Base-by-base conservation (phyloP, 2,113 vertebrate species). In the Microtus oregoni region DNA sequence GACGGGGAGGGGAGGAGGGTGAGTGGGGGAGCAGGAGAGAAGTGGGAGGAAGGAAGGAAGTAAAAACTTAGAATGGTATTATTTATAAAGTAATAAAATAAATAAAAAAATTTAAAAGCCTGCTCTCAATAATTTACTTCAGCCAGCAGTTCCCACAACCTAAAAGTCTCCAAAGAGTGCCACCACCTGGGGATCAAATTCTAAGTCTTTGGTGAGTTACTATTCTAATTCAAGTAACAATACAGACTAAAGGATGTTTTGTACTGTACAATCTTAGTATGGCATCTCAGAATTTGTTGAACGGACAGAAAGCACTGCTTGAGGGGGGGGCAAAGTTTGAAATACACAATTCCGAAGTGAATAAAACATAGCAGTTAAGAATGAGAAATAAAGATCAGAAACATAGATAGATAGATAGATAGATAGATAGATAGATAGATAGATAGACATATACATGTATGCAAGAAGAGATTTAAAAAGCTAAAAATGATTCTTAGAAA, bases 401-500 rank as follows among this genome's bases (percentile, higher is more conserved):
- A 67, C 5, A 86, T 50, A 50, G 50, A 50, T 50, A 50, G 47
- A 50, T 50, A 50, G 47, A 11, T 50, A 50, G 47, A 50, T 50
- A 11, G 47, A 50, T 50, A 50, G 47, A 50, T 50, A 50, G 47
- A 50, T 50, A 11, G 47, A 50, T 50, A 50, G 47, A 50, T 50
- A 50, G 47, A 50, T 50, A 50, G 47, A 47, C 5, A 50, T 50
- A 50, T 50, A 50, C 11, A 47, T 67, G 20, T 44, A 19, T 17
- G 72, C 65, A 88, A 90, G 24, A 58, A 58, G 35, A 13, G 44
- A 24, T 6, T 7, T n/a, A 55, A 90, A 90, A 61, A 13, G 8
- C 4, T 20, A 75, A 90, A 50, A 22, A 22, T 91, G 44, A 32
- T 83, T 94, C 24, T 26, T 82, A 87, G 78, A 97, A 91, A 88